Evolutionary conservation across 2,113 vertebrate species (phyloP).

Genomic region (Antechinus stuartii): DNA sequence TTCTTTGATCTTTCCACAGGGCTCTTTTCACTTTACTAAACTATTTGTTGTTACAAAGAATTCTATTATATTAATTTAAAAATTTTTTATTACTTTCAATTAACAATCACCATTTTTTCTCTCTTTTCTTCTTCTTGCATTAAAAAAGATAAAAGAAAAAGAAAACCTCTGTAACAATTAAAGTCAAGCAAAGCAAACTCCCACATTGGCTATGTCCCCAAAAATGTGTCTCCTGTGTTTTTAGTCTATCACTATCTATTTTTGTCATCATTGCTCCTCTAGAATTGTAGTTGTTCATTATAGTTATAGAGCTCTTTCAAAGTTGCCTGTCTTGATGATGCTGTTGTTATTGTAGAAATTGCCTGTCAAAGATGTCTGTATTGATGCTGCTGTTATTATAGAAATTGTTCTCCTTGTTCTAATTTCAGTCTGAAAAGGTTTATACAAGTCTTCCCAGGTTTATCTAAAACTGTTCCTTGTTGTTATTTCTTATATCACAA

Average conservation of each 20-base stretch:
- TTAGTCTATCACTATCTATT: not conserved
- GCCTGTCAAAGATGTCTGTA: not conserved
- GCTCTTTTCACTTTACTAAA: not conserved
- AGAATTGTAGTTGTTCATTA: not conserved
- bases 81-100: not conserved
- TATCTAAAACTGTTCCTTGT: too few relatives aligned
- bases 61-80: not conserved
- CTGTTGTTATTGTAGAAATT: not conserved
- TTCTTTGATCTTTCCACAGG: not conserved
- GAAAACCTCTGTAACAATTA: not conserved
- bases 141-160: constrained; percentile 22
- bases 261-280: not conserved
- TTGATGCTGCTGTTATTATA: not conserved
- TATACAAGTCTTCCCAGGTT: not conserved
- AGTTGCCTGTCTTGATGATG: not conserved
- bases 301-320: not conserved
- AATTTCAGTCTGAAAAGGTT: not conserved
- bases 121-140: not conserved
- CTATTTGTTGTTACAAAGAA: not conserved
- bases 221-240: not conserved
- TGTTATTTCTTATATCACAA: too few relatives aligned
- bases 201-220: not conserved
- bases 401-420: not conserved
- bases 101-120: not conserved
- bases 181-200: not conserved